Evolutionary conservation across 2,113 vertebrate species (phyloP).

Genomic region (Tachysurus vachellii): DNA sequence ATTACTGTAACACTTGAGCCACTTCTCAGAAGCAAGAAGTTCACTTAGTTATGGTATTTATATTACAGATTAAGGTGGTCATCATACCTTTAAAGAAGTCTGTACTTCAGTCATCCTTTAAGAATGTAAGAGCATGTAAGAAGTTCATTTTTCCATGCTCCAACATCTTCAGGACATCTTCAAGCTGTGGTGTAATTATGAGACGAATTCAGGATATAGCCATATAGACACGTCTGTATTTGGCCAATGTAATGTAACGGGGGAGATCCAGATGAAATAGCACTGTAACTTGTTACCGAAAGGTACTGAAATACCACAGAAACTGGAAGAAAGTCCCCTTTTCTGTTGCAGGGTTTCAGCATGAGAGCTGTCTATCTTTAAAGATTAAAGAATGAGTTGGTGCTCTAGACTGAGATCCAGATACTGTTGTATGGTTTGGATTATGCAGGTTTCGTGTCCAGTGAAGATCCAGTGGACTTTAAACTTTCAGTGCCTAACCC

Average conservation of each 20-base stretch:
- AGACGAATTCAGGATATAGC: conserved; percentile 52
- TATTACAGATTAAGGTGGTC: background rate
- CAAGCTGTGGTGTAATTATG: conserved; percentile 13
- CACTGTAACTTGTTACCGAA: background rate
- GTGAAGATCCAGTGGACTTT: conserved; percentile 30
- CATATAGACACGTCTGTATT: conserved; percentile 39
- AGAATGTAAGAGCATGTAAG: conserved; percentile 26
- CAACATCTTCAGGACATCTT: conserved; percentile 26
- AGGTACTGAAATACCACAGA: conserved; percentile 12
- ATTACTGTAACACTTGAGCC: conserved; percentile 36
- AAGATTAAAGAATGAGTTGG: conserved; percentile 14
- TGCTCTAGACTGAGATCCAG: conserved; percentile 17
- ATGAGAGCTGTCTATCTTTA: background rate
- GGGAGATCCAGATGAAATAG: conserved; percentile 3
- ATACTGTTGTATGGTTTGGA: conserved; percentile 10
- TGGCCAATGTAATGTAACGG: conserved; percentile 36
- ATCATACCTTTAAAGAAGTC: conserved; percentile 10
- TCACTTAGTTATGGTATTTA: conserved; percentile 32
- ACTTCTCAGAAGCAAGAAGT: conserved; percentile 21
- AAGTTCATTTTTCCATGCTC: background rate
- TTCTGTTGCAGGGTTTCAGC: conserved; percentile 1
- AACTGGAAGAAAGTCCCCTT: conserved; percentile 17
- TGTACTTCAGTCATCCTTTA: conserved; percentile 23
- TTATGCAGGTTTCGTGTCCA: conserved; percentile 30
- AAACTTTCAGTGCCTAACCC: conserved; percentile 61